Conservation (phyloP, 1,140 invertebrate genomes). For the Cryptotermes secundus region DNA sequence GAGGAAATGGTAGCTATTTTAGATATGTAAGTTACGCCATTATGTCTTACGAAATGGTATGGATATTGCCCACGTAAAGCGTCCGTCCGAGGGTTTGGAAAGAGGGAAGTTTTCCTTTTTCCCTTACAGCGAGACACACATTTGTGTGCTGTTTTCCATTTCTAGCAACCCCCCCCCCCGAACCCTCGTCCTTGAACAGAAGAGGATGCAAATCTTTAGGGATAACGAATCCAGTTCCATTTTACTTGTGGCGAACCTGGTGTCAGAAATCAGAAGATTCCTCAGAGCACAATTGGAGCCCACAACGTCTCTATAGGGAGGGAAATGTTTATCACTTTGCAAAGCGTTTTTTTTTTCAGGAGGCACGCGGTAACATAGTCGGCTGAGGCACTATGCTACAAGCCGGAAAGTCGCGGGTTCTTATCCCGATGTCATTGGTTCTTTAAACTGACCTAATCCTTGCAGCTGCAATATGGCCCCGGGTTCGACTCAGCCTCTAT, state of each 20-base stretch:
- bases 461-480: too few relatives aligned
- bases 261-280: neutral
- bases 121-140: neutral
- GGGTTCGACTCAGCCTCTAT: too few relatives aligned
- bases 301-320: neutral
- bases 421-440: too few relatives aligned
- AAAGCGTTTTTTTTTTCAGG: too few relatives aligned
- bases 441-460: too few relatives aligned
- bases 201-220: neutral
- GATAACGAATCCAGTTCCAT: neutral
- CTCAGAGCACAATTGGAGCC: too few relatives aligned
- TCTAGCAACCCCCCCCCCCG: too few relatives aligned
- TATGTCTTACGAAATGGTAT: slow-evolving; percentile 9
- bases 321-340: neutral
- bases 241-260: neutral
- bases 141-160: neutral
- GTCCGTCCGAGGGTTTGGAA: neutral
- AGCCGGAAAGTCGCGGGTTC: too few relatives aligned
- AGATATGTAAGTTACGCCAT: slow-evolving; percentile 22
- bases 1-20: slow-evolving; percentile 27
- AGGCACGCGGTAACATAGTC: too few relatives aligned
- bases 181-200: neutral
- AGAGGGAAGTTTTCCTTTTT: neutral
- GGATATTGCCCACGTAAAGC: slow-evolving; percentile 21
- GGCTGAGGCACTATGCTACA: too few relatives aligned